Evolutionary conservation across 2,113 vertebrate genomes (phyloP), one percentile per base, ranked within the genome.

Genomic region (Danionella cerebrum): DNA sequence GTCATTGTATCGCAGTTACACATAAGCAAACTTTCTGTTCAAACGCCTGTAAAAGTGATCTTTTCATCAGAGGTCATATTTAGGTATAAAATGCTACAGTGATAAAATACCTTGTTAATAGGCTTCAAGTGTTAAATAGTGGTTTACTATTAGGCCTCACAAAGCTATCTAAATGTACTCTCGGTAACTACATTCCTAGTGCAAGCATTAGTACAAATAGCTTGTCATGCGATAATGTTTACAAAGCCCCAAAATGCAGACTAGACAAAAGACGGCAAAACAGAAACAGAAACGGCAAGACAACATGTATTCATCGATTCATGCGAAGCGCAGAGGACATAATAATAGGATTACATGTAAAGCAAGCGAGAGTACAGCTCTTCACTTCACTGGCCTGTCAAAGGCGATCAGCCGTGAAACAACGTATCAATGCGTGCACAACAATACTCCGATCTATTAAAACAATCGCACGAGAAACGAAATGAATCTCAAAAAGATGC

Each of bases 321-420:
- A 36, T 11, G 55, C 24, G 38, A 38, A n/a, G 5, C 16, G 22
- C 39, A 45, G 8, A 5, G 53, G 69, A 55, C 7, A 55, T 55
- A 73, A 57, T 85, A 78, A 85, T 74, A 68, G 79, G 81, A 84
- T 82, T 81, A 82, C 24, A 19, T 63, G 57, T 50, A 5, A 57
- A 71, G 69, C 64, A 71, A 50, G 42, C 35, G 50, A 41, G 35
- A 25, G 18, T 60, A 7, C 44, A 54, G 54, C 35, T 31, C 58
- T 36, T 27, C 11, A 42, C 58, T 36, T 27, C 11, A 74, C 13
- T 16, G 44, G 60, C 60, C 60, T 44, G 44, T 77, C 55, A 80
- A 83, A 81, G 14, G 25, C 57, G 38, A 44, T 60, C 60, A 48
- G 18, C 42, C 60, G 60, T 31, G 51, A 19, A 67, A 67, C 65